Percentiles rank a stretch among this genome's conserved stretches.
Evolutionary conservation across 2,113 vertebrate species (phyloP).

Genomic region (Passer domesticus): DNA sequence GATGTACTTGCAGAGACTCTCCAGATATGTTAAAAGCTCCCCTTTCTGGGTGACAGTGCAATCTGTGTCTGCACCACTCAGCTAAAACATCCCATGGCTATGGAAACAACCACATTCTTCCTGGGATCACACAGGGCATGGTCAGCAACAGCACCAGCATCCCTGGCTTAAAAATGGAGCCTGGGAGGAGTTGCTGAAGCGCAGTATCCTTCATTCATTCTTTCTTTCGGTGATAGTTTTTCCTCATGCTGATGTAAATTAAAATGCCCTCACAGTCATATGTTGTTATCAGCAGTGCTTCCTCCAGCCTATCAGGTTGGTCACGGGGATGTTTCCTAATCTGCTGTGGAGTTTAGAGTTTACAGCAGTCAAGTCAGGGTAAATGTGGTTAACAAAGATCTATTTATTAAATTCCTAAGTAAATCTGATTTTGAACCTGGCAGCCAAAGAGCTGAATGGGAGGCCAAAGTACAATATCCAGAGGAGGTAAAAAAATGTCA

Average conservation of each 20-base stretch:
- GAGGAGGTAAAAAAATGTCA: background rate
- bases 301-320: background rate
- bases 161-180: background rate
- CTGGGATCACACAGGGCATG: background rate
- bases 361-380: background rate
- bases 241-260: background rate
- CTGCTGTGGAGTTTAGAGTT: background rate
- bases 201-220: background rate
- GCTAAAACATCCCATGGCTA: background rate
- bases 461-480: background rate
- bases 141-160: background rate
- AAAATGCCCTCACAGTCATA: background rate
- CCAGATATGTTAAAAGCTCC: background rate
- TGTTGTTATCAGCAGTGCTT: background rate
- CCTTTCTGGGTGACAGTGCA: background rate
- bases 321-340: background rate
- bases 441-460: background rate
- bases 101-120: background rate
- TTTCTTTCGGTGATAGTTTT: background rate
- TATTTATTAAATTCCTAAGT: constrained; percentile 1
- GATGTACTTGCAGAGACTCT: background rate
- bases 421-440: background rate
- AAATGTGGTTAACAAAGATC: background rate
- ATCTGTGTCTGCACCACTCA: background rate
- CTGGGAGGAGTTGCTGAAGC: background rate